Evolutionary conservation across 2,888 invertebrate species (phyloP).

Genomic region (Oligia fasciuncula): DNA sequence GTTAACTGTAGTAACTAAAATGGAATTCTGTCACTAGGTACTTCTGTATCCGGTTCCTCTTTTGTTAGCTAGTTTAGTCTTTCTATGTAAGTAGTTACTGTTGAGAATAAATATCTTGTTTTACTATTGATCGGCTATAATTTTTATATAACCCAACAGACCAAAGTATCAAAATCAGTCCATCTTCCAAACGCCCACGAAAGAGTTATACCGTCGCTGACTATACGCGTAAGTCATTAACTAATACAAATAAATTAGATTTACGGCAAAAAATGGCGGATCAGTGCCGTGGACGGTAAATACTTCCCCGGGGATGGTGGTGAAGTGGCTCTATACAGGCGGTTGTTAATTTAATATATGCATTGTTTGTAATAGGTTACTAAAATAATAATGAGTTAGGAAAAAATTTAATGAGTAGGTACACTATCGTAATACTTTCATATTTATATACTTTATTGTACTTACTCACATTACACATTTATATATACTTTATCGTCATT

Average conservation of each 20-base stretch:
- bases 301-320: slow-evolving; percentile 82
- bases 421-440: background rate
- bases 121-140: no score
- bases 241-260: slow-evolving; percentile 90
- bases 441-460: no score
- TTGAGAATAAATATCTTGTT: background rate
- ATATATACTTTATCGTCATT: no score
- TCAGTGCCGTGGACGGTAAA: slow-evolving; percentile 80
- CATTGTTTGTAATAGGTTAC: background rate
- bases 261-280: slow-evolving; percentile 88
- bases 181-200: slow-evolving; percentile 64
- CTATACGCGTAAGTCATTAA: slow-evolving; percentile 88
- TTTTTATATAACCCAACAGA: no score
- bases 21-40: background rate
- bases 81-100: background rate
- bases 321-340: slow-evolving; percentile 77
- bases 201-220: slow-evolving; percentile 85
- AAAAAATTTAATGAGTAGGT: background rate
- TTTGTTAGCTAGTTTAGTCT: background rate
- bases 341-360: slow-evolving; percentile 60
- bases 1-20: background rate
- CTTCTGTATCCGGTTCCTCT: background rate
- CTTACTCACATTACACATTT: no score
- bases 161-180: slow-evolving; percentile 75
- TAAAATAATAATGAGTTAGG: background rate